Percentiles rank a stretch among this genome's conserved stretches.
These are phyloP conservation scores for Eleginops maclovinus DNA, from an alignment of 2,113 vertebrate genomes.

Conservation along the genomic window DNA sequence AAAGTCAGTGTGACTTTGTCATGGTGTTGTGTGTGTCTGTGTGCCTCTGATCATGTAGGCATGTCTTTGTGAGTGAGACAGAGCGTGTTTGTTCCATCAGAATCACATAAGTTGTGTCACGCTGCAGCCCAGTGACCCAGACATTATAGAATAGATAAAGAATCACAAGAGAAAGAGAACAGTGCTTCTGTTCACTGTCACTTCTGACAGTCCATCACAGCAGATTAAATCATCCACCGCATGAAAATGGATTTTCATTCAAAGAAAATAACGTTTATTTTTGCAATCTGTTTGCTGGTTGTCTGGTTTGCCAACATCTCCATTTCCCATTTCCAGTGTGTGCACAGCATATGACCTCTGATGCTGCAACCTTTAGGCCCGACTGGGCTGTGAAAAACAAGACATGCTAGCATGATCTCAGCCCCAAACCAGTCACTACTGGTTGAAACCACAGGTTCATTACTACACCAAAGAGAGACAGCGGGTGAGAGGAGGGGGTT, in stretches of 20 bases:
- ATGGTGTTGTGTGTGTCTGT: neutral
- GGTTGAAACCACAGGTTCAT: constrained; percentile 68
- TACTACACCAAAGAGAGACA: constrained; percentile 34
- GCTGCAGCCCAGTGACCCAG: constrained; percentile 15
- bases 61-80: constrained; percentile 41
- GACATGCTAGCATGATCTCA: constrained; percentile 60
- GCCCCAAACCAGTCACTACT: constrained; percentile 69
- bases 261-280: neutral
- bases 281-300: neutral
- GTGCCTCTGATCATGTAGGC: neutral
- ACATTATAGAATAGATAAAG: constrained; percentile 14
- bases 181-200: constrained; percentile 1
- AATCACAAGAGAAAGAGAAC: constrained; percentile 1
- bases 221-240: neutral
- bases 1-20: neutral
- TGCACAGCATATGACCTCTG: constrained; percentile 29
- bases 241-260: constrained; percentile 1
- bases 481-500: neutral
- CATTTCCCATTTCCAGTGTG: neutral
- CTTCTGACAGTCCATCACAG: constrained; percentile 1
- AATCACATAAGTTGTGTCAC: constrained; percentile 27
- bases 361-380: constrained; percentile 40
- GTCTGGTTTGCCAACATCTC: neutral
- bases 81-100: constrained; percentile 40
- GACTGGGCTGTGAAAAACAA: constrained; percentile 52